A percentile compares a stretch with the other conserved stretches of the same genome.
phyloP scores from a whole-genome alignment of 2,888 invertebrate species.

The Ischnus inquisitorius region DNA sequence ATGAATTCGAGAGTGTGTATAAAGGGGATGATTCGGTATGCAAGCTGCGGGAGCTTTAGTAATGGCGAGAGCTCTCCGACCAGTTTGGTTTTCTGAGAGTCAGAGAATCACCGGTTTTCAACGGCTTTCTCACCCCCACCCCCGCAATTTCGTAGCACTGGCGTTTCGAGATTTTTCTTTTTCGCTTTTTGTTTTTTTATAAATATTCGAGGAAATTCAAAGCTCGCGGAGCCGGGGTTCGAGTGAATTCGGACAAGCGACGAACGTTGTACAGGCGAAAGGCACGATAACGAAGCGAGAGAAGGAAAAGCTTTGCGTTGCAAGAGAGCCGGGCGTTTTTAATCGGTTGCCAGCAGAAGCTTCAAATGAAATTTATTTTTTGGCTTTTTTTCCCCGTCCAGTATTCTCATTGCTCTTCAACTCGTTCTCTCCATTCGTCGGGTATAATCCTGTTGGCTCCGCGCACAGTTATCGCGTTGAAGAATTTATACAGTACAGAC shows the following conservation, averaged over 20 bases:
- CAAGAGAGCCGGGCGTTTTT: slow-evolving; percentile 15
- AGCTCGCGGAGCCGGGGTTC: not conserved
- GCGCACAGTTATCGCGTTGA: too few species aligned
- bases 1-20: slow-evolving; percentile 77
- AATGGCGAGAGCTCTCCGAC: slow-evolving; percentile 46
- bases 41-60: slow-evolving; percentile 59
- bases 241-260: slow-evolving; percentile 37
- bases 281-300: slow-evolving; percentile 14
- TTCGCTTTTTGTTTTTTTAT: slow-evolving; percentile 9
- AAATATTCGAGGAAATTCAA: slow-evolving; percentile 38
- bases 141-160: slow-evolving; percentile 26
- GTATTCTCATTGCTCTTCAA: not conserved
- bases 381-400: not conserved
- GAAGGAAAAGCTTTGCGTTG: slow-evolving; percentile 1
- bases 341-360: slow-evolving; percentile 23
- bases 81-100: slow-evolving; percentile 30
- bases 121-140: slow-evolving; percentile 19
- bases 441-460: too few species aligned
- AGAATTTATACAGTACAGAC: too few species aligned
- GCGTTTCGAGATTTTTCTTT: slow-evolving; percentile 62
- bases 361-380: slow-evolving; percentile 8
- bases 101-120: slow-evolving; percentile 37
- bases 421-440: not conserved
- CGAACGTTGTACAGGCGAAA: not conserved
- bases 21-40: slow-evolving; percentile 71